Base-by-base conservation (phyloP, 2,113 vertebrate species). In the Dolichotis patagonum region DNA sequence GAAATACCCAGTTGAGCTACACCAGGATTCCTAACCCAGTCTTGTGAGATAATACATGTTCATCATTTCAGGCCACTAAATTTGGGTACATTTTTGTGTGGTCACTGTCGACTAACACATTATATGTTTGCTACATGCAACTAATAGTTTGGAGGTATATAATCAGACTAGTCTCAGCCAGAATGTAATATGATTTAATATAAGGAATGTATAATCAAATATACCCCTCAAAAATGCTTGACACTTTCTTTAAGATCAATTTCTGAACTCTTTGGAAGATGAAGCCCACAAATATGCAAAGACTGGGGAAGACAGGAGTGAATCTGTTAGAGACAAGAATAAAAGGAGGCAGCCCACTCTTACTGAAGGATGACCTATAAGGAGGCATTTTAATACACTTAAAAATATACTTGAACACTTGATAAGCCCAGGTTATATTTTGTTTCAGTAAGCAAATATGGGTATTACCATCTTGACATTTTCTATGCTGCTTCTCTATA, bases 171-270 rank as follows among this genome's bases (percentile, higher is more conserved):
- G 7, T 49, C 73, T 91, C 56, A 13, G 35, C n/a, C 90, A 22
- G 17, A 94, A 43, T 7, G 52, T 54, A 62, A 43, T 71, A 77
- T 30, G 30, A 90, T 16, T 58, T 85, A 46, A 65, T n/a, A 67
- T 22, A 62, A 43, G 32, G 56, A 91, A 41, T 73, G 35, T 67
- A 92, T 32, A 91, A 49, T 65, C 43, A 65, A 86, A 90, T n/a
- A 20, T 7, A 38, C 60, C 43, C 16, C 10, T n/a, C 12, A 9
- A 58, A 41, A 58, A 41, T 24, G 41, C 41, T 38, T 54, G 24
- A 92, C 35, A 28, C 69, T 85, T 95, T 41, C 63, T 89, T 96
- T 69, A 96, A 91, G 54, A 90, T 81, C 32, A 62, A 22, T 84
- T 95, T 93, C 62, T 84, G 86, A 91, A 81, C 58, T 35, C 35